These are phyloP conservation scores for Neuroterus valhalla DNA, from an alignment of 1,140 invertebrate genomes.

Conservation along the genomic window DNA sequence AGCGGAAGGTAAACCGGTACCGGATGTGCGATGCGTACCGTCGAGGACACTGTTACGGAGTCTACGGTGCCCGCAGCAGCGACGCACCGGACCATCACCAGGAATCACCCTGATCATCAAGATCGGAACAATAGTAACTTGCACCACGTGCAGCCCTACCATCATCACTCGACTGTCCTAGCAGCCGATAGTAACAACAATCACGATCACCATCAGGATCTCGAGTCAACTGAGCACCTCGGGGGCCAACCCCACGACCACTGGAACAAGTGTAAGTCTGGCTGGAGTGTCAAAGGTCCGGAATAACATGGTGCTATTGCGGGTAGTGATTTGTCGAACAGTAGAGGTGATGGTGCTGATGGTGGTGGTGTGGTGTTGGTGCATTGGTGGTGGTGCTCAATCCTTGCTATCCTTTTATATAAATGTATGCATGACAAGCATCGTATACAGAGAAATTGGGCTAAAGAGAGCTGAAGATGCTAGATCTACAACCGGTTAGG, in stretches of 20 bases:
- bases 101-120: slow-evolving; percentile 47
- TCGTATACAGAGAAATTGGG: neutral
- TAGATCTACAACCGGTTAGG: slow-evolving; percentile 8
- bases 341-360: slow-evolving; percentile 49
- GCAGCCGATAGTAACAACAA: slow-evolving; percentile 72
- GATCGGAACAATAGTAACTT: slow-evolving; percentile 45
- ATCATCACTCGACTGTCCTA: slow-evolving; percentile 54
- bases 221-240: slow-evolving; percentile 62
- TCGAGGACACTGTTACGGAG: slow-evolving; percentile 67
- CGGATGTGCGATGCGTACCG: slow-evolving; percentile 67
- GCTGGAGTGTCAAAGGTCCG: neutral
- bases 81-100: slow-evolving; percentile 54
- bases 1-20: slow-evolving; percentile 30
- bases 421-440: neutral
- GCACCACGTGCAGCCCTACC: slow-evolving; percentile 54
- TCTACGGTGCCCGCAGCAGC: slow-evolving; percentile 58
- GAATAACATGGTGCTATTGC: slow-evolving; percentile 11
- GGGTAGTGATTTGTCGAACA: neutral
- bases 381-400: slow-evolving; percentile 22
- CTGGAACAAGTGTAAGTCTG: slow-evolving; percentile 72
- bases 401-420: neutral
- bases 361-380: slow-evolving; percentile 35
- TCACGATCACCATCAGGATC: slow-evolving; percentile 70
- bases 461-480: slow-evolving; percentile 1
- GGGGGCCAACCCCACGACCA: slow-evolving; percentile 65